Base-by-base conservation (phyloP, 2,888 invertebrate genomes). In the Copidosoma aretas region DNA sequence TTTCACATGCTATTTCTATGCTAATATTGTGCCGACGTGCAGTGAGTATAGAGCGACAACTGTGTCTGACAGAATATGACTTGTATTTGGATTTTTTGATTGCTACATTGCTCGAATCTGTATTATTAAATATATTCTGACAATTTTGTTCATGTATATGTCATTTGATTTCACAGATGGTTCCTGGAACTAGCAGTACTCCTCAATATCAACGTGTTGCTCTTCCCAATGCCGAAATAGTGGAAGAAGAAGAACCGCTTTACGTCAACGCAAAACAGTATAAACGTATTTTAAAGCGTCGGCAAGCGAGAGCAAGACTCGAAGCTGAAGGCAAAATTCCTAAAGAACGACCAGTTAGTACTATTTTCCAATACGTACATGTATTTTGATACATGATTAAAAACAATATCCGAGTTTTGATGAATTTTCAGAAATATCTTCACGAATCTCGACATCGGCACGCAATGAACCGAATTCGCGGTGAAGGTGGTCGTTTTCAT, bases 241-340 rank as follows among this genome's bases (percentile, higher is more conserved):
- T 91, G 0, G 97, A 97, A 81, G 98, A 98, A 80, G 97, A 98
- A 78, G 97, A 98, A 79, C 95, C 98, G 0, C 86, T 99, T 21
- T 99, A 98, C 82, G 99, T 99, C 0, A 99, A 99, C 86, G 98
- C 98, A 24, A 93, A 98, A 79, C 99, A 99, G 83, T 99, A 98
- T 86, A 92, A 96, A 81, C 88, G 98, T 71, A 99, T 99, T 79
- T 86, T 99, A 60, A 98, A 98, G 84, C 87, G 98, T 49, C 86
- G 99, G 56, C 95, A 95, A 77, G 98, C 98, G 0, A 85, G 99
- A 61, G 98, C 98, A 2, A 96, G 95, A 84, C 86, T 99, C 56
- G 98, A 98, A 85, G 94, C 95, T 1, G 91, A 91, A 80, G 97
- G 97, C 22, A 93, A 97, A 84, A 98, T 99, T 83, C 97, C 98